phyloP scores from a whole-genome alignment of 1,140 invertebrate genomes.

The Papilio polyxenes region DNA sequence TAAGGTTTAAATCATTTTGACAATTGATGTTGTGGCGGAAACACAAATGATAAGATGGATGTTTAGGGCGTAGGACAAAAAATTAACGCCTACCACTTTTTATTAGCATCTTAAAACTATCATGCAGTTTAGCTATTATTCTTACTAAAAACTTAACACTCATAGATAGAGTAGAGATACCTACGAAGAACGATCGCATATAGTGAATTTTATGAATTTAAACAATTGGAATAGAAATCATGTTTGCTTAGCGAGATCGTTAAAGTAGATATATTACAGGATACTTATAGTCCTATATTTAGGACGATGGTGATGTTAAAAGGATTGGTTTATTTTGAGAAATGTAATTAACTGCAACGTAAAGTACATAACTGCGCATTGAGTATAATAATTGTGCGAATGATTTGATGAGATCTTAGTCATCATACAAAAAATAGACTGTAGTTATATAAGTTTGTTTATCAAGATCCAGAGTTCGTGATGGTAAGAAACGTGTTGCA shows the following conservation, averaged over 20 bases:
- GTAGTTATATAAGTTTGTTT: constrained; percentile 20
- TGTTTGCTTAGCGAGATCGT: not conserved
- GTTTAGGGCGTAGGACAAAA: too few relatives aligned
- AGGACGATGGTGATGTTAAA: not conserved
- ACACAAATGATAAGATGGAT: too few relatives aligned
- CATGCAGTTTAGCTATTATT: not conserved
- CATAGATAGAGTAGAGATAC: too few relatives aligned
- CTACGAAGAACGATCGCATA: too few relatives aligned
- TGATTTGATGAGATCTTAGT: not conserved
- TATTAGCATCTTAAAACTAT: not conserved
- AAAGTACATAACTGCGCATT: not conserved
- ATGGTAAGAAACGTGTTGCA: constrained; percentile 38
- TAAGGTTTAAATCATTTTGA: too few relatives aligned
- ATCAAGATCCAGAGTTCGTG: constrained; percentile 42
- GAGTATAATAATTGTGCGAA: not conserved
- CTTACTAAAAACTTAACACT: not conserved
- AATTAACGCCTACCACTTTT: not conserved
- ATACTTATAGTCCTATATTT: not conserved
- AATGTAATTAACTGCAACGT: not conserved
- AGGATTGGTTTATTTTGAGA: too few relatives aligned
- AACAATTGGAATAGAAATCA: not conserved
- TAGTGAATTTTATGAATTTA: not conserved
- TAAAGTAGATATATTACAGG: too few relatives aligned
- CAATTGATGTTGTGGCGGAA: too few relatives aligned
- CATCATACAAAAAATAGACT: constrained; percentile 3